Evolutionary conservation across 2,888 invertebrate genomes (phyloP), one percentile per base, ranked within the genome.

Genomic region (Meganola albula): DNA sequence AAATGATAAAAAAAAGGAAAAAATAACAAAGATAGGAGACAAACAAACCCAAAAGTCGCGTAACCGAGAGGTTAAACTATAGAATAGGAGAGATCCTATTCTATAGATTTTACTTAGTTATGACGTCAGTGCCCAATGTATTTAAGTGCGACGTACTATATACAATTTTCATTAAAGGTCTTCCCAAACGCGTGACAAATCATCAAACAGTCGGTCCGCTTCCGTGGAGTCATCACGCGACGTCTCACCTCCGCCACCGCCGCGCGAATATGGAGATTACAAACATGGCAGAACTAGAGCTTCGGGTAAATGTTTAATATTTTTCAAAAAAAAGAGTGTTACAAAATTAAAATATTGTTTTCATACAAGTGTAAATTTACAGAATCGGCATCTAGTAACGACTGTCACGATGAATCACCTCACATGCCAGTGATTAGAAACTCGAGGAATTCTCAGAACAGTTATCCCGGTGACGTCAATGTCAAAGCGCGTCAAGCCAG

Each of bases 101-200:
- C n/a, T n/a, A n/a, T n/a, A n/a, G n/a, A n/a, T n/a, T n/a, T n/a
- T n/a, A n/a, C n/a, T n/a, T n/a, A n/a, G n/a, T n/a, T n/a, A n/a
- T n/a, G n/a, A n/a, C n/a, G n/a, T n/a, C n/a, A n/a, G n/a, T n/a
- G n/a, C n/a, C n/a, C n/a, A n/a, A n/a, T n/a, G n/a, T n/a, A n/a
- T n/a, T n/a, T n/a, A n/a, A n/a, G n/a, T n/a, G n/a, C 3, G 3
- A 10, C 12, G 12, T 22, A 9, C 9, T 22, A 9, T 22, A 12
- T 12, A 5, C 20, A 18, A 27, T 10, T 4, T 12, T 21, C 12
- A 10, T 53, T 48, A 2, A 40, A 86, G 92, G 40, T 74, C 82
- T 21, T 88, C 90, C 0, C 84, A 90, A 31, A 90, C 89, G 18
- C 88, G 92, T 28, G 92, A 92, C 46, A 92, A 92, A 63, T 91